Conservation (phyloP, 37 sponge, comb jelly and placozoan genomes). For the Halichondria panicea region DNA sequence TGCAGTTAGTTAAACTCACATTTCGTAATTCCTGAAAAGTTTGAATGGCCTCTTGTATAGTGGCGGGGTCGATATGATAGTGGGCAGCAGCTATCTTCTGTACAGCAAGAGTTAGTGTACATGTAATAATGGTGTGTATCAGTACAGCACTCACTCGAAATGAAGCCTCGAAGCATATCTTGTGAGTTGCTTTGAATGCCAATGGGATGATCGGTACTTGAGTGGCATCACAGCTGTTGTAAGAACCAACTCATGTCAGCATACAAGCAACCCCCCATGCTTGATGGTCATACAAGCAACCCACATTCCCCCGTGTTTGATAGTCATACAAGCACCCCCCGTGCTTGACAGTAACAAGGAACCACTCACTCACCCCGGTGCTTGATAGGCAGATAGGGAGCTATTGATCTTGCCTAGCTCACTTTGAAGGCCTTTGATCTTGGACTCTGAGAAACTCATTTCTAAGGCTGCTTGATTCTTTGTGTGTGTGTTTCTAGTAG, state of each 20-base stretch:
- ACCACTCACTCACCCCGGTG: conserved; percentile 30
- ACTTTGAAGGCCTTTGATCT: conserved; percentile 44
- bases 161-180: conserved; percentile 21
- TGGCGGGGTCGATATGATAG: conserved; percentile 43
- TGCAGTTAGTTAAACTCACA: conserved; percentile 19
- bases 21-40: conserved; percentile 53
- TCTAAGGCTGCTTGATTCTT: conserved; percentile 43
- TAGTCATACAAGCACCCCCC: no score
- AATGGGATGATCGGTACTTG: conserved; percentile 64
- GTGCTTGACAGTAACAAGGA: not conserved
- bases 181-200: conserved; percentile 50
- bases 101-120: not conserved
- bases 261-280: not conserved
- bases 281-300: not conserved
- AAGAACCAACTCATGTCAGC: not conserved
- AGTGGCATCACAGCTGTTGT: not conserved
- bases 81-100: conserved; percentile 32
- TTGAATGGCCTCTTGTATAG: conserved; percentile 28
- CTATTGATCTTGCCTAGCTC: conserved; percentile 71
- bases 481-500: conserved; percentile 24
- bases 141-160: conserved; percentile 19
- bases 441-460: conserved; percentile 48
- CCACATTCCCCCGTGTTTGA: not conserved
- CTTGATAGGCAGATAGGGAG: conserved; percentile 63
- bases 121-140: not conserved